Conservation (phyloP, 1,140 invertebrate genomes). For the Drosophila erecta region DNA sequence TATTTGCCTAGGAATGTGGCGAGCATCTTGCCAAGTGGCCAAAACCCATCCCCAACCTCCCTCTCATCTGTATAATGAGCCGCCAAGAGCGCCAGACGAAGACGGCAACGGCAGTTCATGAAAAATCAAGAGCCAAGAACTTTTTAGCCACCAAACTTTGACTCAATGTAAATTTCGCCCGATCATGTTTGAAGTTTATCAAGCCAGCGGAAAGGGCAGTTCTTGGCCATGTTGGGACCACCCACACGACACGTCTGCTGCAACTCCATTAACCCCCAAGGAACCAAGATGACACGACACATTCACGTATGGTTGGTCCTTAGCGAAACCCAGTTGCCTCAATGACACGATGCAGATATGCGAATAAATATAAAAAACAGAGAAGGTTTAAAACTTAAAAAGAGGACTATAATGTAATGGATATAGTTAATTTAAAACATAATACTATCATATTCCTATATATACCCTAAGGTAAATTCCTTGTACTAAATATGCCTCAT, state of each 20-base stretch:
- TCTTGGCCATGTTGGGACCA: constrained; percentile 22
- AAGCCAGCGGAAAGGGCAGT: neutral
- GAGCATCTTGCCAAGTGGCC: constrained; percentile 69
- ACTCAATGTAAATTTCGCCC: constrained; percentile 39
- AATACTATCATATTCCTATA: too few species aligned
- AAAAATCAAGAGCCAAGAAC: constrained; percentile 70
- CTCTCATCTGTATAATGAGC: constrained; percentile 65
- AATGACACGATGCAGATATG: neutral
- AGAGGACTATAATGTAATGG: too few species aligned
- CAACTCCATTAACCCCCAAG: constrained; percentile 53
- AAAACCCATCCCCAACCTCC: neutral
- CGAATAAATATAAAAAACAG: neutral
- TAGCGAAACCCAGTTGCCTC: neutral
- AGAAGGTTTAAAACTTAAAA: neutral
- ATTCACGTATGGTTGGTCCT: constrained; percentile 7
- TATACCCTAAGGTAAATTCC: neutral
- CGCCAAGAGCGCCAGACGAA: constrained; percentile 58
- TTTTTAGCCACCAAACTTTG: constrained; percentile 56
- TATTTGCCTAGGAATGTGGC: constrained; percentile 74
- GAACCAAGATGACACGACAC: constrained; percentile 48
- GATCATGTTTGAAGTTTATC: constrained; percentile 56
- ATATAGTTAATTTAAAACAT: too few species aligned
- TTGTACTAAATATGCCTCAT: too few species aligned
- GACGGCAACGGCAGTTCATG: constrained; percentile 65
- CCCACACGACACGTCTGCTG: constrained; percentile 41